phyloP scores from a whole-genome alignment of 1,140 invertebrate genomes.

The Drosophila micromelanica region DNA sequence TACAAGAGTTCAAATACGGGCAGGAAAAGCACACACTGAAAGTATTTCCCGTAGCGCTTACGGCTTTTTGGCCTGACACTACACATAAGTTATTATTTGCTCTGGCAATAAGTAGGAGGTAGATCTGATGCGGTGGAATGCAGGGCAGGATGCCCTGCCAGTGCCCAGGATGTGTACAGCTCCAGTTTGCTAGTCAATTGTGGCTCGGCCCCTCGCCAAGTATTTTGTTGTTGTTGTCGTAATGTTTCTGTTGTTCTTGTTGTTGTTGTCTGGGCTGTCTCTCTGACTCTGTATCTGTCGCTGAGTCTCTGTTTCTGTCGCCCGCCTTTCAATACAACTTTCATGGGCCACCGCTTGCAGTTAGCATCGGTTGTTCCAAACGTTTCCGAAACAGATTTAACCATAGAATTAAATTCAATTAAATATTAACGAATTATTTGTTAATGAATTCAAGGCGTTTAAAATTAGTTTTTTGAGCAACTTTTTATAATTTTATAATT shows the following conservation, averaged over 20 bases:
- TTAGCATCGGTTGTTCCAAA: conserved; percentile 19
- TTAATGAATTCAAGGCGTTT: no score
- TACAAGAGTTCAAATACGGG: conserved; percentile 36
- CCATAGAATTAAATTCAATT: no score
- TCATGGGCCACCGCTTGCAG: conserved; percentile 41
- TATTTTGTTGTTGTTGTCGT: conserved; percentile 45
- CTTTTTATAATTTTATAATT: no score
- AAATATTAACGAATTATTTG: no score
- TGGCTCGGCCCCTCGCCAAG: conserved; percentile 38
- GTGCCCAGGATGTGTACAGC: conserved; percentile 47
- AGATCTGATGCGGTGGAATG: neutral
- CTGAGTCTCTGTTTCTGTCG: conserved; percentile 37
- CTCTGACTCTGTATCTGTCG: conserved; percentile 22
- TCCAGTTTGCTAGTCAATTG: conserved; percentile 77
- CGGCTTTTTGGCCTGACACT: conserved; percentile 66
- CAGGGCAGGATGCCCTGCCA: conserved; percentile 24
- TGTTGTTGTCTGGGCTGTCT: conserved; percentile 30
- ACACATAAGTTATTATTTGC: conserved; percentile 79
- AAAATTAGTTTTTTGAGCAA: no score
- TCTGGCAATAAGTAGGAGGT: conserved; percentile 58
- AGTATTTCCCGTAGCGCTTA: conserved; percentile 68
- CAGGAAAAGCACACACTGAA: conserved; percentile 56
- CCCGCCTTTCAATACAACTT: conserved; percentile 54
- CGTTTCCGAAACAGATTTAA: conserved; percentile 14
- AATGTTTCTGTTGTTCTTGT: conserved; percentile 44